Percentiles rank a stretch among this genome's conserved stretches.
Conservation (phyloP, 1,140 invertebrate species). For the Phortica variegata region DNA sequence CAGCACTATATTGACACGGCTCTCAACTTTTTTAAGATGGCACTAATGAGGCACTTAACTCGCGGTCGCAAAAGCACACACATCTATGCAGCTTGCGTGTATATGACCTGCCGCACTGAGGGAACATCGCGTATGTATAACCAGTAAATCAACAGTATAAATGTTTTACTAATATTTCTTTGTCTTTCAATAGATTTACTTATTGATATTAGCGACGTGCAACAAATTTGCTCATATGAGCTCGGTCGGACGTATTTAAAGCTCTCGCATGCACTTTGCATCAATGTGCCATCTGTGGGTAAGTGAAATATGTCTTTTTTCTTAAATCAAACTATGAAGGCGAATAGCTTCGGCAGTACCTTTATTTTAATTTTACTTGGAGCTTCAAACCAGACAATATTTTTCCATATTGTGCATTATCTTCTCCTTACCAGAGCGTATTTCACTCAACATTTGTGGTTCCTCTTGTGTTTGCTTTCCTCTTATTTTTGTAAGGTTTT, state of each 20-base stretch:
- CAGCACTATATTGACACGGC: constrained; percentile 91
- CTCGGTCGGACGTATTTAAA: constrained; percentile 90
- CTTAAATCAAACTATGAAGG: no score
- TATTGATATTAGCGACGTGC: constrained; percentile 97
- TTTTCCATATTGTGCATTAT: no score
- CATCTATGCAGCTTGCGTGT: constrained; percentile 96
- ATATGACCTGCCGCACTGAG: constrained; percentile 94
- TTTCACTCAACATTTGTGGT: no score
- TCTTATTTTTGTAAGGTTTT: no score
- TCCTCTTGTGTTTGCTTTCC: no score
- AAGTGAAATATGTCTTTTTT: constrained; percentile 56
- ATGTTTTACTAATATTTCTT: neutral
- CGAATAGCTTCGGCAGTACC: no score
- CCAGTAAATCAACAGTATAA: no score
- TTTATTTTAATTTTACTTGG: no score
- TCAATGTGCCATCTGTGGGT: constrained; percentile 91
- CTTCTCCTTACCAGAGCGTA: no score
- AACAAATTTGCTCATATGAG: constrained; percentile 95
- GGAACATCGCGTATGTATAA: constrained; percentile 82
- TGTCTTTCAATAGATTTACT: constrained; percentile 72
- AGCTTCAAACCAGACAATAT: no score
- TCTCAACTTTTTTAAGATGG: constrained; percentile 97
- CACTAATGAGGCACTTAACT: constrained; percentile 82
- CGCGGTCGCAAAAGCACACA: constrained; percentile 87
- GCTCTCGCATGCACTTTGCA: constrained; percentile 84